Base-by-base conservation (phyloP, 2,113 vertebrate species). In the Dunckerocampus dactyliophorus region DNA sequence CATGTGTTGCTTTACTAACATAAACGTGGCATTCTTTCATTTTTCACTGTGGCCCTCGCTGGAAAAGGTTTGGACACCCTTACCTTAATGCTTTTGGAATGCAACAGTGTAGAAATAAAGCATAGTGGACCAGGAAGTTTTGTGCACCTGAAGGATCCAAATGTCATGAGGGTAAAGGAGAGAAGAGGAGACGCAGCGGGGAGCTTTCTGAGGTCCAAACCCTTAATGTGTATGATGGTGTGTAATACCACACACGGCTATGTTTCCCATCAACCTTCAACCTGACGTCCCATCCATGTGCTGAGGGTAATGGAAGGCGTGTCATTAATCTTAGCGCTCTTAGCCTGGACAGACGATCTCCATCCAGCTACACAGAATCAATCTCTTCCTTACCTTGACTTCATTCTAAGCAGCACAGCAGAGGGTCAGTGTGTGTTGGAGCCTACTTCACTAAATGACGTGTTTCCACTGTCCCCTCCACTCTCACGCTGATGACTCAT, bases 261-360 rank as follows among this genome's bases (percentile, higher is more conserved):
- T 34, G 31, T 76, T 87, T 82, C 82, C 84, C 75, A 74, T 87
- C 88, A 85, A 85, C 85, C 87, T 89, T 89, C 85, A 87, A 84
- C 83, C 88, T 80, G 80, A 80, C 64, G 63, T 76, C 79, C 84
- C 84, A 70, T 88, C 80, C 82, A 85, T 85, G 82, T 82, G 82
- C 75, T 82, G 80, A 82, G 78, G 86, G 75, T 86, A 89, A 85
- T 83, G 73, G 77, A 72, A 70, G 73, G 71, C 71, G 55, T 72
- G 79, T 69, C 77, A 89, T 89, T 88, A 88, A 88, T 89, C 86
- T 83, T 66, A 37, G 50, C 6, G 20, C 65, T 66, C 69, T 78
- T 83, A 75, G 68, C 75, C 54, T 22, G 51, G 63, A 15, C 16
- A 15, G 50, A 43, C 56, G n/a, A 15, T 56, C 10, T 55, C 49